Evolutionary conservation across 2,113 vertebrate species (phyloP).

Genomic region (Synchiropus splendidus): DNA sequence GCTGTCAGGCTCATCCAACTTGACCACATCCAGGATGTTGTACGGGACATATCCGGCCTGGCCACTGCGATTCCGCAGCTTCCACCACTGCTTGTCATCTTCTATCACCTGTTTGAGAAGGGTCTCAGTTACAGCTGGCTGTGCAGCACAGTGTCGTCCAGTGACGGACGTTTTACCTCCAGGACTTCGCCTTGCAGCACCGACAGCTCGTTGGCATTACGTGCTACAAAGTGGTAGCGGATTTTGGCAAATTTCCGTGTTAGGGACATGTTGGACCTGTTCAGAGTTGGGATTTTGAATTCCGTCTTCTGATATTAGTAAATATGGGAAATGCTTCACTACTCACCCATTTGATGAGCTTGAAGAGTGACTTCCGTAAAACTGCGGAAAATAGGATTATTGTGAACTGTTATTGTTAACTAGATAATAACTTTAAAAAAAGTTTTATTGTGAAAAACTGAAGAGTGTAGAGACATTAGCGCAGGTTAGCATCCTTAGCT

Average conservation of each 20-base stretch:
- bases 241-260: slow-evolving; percentile 78
- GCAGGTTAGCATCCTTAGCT: too few relatives aligned
- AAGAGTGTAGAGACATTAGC: too few relatives aligned
- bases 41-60: slow-evolving; percentile 84
- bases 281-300: neutral
- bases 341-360: slow-evolving; percentile 69
- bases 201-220: slow-evolving; percentile 86
- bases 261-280: slow-evolving; percentile 70
- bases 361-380: slow-evolving; percentile 57
- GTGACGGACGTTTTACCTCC: slow-evolving; percentile 76
- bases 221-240: slow-evolving; percentile 85
- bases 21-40: slow-evolving; percentile 79
- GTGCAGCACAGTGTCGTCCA: neutral
- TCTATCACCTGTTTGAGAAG: slow-evolving; percentile 76
- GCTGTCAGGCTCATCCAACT: slow-evolving; percentile 66
- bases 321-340: neutral
- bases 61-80: slow-evolving; percentile 81
- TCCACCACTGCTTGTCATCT: slow-evolving; percentile 93
- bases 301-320: neutral
- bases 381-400: slow-evolving; percentile 45
- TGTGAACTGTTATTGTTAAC: too few relatives aligned
- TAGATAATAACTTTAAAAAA: too few relatives aligned
- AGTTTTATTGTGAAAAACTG: too few relatives aligned
- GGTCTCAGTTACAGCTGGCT: slow-evolving; percentile 2
- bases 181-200: slow-evolving; percentile 87